Percentiles rank a stretch among this genome's conserved stretches.
Evolutionary conservation across 1,140 invertebrate species (phyloP).

Genomic region (Drosophila tristis): DNA sequence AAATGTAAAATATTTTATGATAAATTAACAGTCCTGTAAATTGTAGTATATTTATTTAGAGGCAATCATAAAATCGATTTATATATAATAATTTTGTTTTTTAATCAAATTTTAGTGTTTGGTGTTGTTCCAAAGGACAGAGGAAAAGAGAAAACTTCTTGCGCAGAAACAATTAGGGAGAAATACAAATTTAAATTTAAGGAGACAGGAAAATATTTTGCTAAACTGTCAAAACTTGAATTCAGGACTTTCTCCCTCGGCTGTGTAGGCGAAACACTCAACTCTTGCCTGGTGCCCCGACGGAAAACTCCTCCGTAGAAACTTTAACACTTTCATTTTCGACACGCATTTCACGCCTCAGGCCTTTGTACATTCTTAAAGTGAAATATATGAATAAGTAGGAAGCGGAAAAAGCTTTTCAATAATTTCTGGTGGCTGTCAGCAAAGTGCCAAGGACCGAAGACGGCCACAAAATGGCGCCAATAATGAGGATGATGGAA

Average conservation of each 20-base stretch:
- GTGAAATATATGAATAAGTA: slow-evolving; percentile 44
- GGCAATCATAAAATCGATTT: no score
- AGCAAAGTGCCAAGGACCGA: slow-evolving; percentile 12
- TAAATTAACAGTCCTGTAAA: no score
- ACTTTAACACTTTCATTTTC: neutral
- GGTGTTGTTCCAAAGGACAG: no score
- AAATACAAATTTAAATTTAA: slow-evolving; percentile 37
- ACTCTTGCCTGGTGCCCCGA: slow-evolving; percentile 6
- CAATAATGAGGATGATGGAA: slow-evolving; percentile 42
- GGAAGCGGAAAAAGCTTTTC: slow-evolving; percentile 44
- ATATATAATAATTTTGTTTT: no score
- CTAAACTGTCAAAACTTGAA: slow-evolving; percentile 33
- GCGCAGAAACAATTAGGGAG: slow-evolving; percentile 29
- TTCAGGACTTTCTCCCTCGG: neutral
- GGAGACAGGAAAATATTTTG: slow-evolving; percentile 19
- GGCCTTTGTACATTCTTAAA: slow-evolving; percentile 53
- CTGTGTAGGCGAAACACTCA: no score
- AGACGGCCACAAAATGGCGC: slow-evolving; percentile 53
- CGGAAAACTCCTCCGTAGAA: slow-evolving; percentile 26
- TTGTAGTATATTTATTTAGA: no score
- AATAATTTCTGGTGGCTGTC: slow-evolving; percentile 35
- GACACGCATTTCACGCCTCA: slow-evolving; percentile 42
- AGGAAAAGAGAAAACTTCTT: neutral
- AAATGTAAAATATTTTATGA: no score
- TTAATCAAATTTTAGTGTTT: no score